Percentiles rank a stretch among this genome's conserved stretches.
Conservation (phyloP, 2,888 invertebrate genomes). For the Caenorhabditis auriculariae region DNA sequence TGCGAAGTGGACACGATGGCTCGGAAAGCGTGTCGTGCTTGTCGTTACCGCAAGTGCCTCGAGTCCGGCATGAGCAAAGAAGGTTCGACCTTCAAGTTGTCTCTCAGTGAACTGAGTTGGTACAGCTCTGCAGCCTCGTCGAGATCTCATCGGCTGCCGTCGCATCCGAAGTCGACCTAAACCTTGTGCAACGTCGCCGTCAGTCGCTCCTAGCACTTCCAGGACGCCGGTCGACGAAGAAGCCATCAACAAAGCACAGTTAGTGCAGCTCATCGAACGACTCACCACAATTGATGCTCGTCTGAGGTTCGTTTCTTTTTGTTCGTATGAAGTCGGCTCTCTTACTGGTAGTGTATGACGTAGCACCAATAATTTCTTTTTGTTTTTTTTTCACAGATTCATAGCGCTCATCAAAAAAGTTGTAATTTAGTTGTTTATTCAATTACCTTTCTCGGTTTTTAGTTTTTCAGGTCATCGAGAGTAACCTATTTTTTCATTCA, state of each 20-base stretch:
- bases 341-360: too few species aligned
- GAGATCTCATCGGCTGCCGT: conserved; percentile 60
- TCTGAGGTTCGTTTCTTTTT: conserved; percentile 13
- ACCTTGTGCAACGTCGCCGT: conserved; percentile 10
- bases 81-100: conserved; percentile 34
- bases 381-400: too few species aligned
- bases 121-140: conserved; percentile 58
- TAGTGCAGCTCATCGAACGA: conserved; percentile 28
- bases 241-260: conserved; percentile 11
- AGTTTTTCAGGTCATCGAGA: too few species aligned
- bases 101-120: not conserved
- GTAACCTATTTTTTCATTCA: too few species aligned
- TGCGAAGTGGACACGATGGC: conserved; percentile 51
- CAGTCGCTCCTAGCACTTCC: conserved; percentile 15
- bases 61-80: conserved; percentile 62
- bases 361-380: too few species aligned
- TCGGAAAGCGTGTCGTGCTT: conserved; percentile 59
- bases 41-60: conserved; percentile 60
- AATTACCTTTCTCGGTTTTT: too few species aligned
- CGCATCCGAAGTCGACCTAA: conserved; percentile 22
- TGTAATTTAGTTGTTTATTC: too few species aligned
- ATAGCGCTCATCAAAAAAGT: not conserved
- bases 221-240: conserved; percentile 9
- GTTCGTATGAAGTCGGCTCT: too few species aligned
- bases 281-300: conserved; percentile 39